phyloP scores from a whole-genome alignment of 2,797 vertebrate species.

The Propithecus deckenii region DNA sequence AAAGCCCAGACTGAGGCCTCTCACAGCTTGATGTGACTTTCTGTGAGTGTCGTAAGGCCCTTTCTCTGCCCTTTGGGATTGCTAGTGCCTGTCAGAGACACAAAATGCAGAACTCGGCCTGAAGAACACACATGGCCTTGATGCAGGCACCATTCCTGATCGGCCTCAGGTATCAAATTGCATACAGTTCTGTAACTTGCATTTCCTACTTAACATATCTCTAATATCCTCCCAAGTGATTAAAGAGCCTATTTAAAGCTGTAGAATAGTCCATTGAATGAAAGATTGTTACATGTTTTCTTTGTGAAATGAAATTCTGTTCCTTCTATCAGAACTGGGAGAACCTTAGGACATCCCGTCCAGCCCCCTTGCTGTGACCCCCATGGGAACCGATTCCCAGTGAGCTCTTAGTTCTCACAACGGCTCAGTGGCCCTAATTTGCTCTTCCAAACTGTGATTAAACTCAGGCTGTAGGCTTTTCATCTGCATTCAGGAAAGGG shows the following conservation, averaged over 20 bases:
- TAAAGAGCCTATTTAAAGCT: neutral
- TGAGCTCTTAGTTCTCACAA: constrained; percentile 22
- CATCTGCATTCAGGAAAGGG: neutral
- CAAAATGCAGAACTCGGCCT: neutral
- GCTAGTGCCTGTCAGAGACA: neutral
- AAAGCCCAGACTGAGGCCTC: neutral
- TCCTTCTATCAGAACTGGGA: constrained; percentile 15
- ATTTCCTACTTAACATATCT: constrained; percentile 4
- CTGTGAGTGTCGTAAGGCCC: neutral
- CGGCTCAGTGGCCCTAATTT: neutral
- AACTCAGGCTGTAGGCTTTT: neutral
- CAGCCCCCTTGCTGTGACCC: neutral
- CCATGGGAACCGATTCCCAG: neutral
- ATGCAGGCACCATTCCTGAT: neutral
- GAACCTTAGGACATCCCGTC: neutral
- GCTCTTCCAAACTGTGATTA: neutral
- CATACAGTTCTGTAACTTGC: neutral
- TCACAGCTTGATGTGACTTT: neutral
- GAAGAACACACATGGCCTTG: neutral
- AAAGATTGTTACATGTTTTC: constrained; percentile 35
- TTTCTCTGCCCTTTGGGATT: neutral
- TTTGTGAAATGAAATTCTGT: constrained; percentile 42
- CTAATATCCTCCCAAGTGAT: neutral
- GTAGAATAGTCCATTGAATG: neutral
- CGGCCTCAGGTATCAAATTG: neutral